Evolutionary conservation across 2,797 vertebrate genomes (phyloP), one percentile per base, ranked within the genome.

Genomic region (Pitangus sulphuratus): DNA sequence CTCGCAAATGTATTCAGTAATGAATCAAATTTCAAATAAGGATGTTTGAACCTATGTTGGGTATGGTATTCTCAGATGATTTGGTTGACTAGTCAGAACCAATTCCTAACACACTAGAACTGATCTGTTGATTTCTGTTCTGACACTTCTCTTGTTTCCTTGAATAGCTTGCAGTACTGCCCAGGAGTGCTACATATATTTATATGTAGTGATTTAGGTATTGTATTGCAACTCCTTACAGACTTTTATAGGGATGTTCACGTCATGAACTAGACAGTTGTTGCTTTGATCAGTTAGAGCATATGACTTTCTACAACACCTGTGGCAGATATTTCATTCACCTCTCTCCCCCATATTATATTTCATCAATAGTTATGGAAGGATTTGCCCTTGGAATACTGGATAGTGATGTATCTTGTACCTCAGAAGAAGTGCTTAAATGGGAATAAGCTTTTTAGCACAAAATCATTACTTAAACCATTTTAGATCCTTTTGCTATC

Each of bases 401-500:
- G 26, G 19, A 16, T 80, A 74, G 48, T 70, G 70, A 83, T 89
- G 42, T 24, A 64, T 62, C 53, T 82, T 80, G 15, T 50, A 70
- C 48, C n/a, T 90, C 71, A 75, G 31, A 86, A 75, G 60, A 37
- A 76, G 7, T 84, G 10, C 71, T 90, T 89, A 87, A 96, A 83
- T 80, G 30, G 7, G 30, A 87, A 84, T 87, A 83, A 87, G 45
- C 31, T 84, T 87, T 91, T 87, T 84, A 89, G 44, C 47, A 93
- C 71, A 92, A 93, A 95, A 90, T 92, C 81, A 13, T 95, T 95
- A 70, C 68, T 84, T 62, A 80, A 93, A 79, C 37, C n/a, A 50
- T 94, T 93, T 95, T 64, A 82, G 62, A 87, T 77, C n/a, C 33
- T 91, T 72, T 77, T 90, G 40, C 40, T 94, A 1, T 70, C 70